phyloP scores from a whole-genome alignment of 2,797 vertebrate species.

The Lateolabrax maculatus region DNA sequence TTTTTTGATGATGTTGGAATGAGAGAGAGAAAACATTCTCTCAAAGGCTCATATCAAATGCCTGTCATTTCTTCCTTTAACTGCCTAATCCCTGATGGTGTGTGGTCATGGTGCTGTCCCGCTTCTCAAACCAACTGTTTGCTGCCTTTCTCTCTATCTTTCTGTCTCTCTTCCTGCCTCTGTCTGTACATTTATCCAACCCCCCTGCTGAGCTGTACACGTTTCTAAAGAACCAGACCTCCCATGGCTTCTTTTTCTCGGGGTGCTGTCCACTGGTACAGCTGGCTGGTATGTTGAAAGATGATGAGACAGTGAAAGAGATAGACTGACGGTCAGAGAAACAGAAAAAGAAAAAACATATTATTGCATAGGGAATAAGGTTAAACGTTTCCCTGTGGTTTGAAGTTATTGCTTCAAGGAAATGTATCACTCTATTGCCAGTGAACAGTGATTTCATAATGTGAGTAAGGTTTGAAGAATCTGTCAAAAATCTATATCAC shows the following conservation, averaged over 20 bases:
- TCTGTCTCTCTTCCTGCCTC: conserved; percentile 22
- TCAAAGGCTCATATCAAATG: conserved; percentile 68
- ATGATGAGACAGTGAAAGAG: neutral
- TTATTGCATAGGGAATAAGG: neutral
- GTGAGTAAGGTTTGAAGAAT: neutral
- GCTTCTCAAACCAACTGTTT: conserved; percentile 57
- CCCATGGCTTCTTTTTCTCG: conserved; percentile 14
- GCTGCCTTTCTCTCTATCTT: conserved; percentile 26
- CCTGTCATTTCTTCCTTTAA: conserved; percentile 65
- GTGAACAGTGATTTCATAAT: neutral
- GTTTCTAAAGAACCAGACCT: conserved; percentile 30
- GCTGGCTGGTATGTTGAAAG: conserved; percentile 14
- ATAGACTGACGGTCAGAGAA: neutral
- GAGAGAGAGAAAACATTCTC: conserved; percentile 57
- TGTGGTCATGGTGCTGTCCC: conserved; percentile 46
- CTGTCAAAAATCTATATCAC: neutral
- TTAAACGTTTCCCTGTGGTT: conserved; percentile 2
- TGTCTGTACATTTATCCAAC: conserved; percentile 18
- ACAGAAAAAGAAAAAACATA: conserved; percentile 7
- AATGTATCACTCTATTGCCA: neutral
- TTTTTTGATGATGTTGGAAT: conserved; percentile 64
- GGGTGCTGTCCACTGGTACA: conserved; percentile 39
- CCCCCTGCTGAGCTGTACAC: conserved; percentile 30
- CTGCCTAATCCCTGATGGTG: conserved; percentile 67
- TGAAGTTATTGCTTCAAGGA: neutral